A percentile compares a stretch with the other conserved stretches of the same genome.
phyloP scores from a whole-genome alignment of 2,888 invertebrate species.

The Ceraclea dissimilis region DNA sequence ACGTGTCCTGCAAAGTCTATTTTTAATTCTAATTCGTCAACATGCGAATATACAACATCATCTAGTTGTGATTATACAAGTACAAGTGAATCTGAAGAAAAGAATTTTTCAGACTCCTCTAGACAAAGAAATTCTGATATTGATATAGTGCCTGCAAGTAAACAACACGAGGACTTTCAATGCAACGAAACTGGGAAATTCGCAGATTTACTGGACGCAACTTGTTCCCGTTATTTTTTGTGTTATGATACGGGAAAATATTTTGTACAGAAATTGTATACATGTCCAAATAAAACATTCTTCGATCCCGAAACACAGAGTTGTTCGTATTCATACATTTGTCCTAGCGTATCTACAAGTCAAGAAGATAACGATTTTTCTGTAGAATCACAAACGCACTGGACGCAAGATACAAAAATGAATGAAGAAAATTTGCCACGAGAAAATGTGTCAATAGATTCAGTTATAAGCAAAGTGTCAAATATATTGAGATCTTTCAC shows the following conservation, averaged over 20 bases:
- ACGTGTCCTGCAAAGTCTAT: constrained; percentile 9
- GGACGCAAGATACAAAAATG: too few species aligned
- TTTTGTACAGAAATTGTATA: neutral
- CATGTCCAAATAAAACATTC: neutral
- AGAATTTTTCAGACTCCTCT: neutral
- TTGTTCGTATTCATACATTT: neutral
- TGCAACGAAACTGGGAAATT: neutral
- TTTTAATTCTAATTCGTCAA: constrained; percentile 14
- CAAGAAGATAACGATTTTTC: neutral
- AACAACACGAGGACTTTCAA: neutral
- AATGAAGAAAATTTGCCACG: too few species aligned
- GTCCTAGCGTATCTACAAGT: neutral
- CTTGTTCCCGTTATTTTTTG: neutral
- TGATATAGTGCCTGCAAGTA: neutral
- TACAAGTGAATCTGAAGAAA: neutral
- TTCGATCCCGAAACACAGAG: neutral
- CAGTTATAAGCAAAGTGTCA: too few species aligned
- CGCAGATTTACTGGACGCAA: neutral
- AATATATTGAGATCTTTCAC: neutral
- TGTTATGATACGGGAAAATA: neutral
- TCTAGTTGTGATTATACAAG: constrained; percentile 4
- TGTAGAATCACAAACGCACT: too few species aligned
- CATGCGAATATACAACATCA: constrained; percentile 10
- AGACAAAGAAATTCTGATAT: neutral
- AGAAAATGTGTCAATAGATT: too few species aligned